phyloP scores from a whole-genome alignment of 1,140 invertebrate genomes.

The Drosophila navojoa region DNA sequence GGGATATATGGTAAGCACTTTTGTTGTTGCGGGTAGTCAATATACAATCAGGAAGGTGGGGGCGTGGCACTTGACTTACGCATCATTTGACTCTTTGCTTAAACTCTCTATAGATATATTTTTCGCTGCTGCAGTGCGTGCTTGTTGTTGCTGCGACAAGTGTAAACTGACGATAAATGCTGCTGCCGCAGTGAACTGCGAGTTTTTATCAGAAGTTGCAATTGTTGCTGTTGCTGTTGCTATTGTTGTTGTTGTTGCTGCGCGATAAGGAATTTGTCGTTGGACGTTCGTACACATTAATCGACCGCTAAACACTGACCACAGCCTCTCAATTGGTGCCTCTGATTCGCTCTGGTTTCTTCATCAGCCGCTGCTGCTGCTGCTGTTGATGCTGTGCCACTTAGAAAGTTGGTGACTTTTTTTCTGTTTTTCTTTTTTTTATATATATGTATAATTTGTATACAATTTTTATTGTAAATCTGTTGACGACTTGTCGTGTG shows the following conservation, averaged over 20 bases:
- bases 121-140: conserved; percentile 3
- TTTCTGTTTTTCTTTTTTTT: neutral
- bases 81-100: conserved; percentile 44
- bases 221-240: conserved; percentile 22
- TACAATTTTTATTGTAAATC: neutral
- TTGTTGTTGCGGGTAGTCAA: no score
- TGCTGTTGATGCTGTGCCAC: neutral
- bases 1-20: neutral
- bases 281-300: conserved; percentile 24
- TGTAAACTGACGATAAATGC: conserved; percentile 32
- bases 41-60: neutral
- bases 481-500: conserved; percentile 12
- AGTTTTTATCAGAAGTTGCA: conserved; percentile 53
- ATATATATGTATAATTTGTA: conserved; percentile 46
- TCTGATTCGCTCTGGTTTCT: conserved; percentile 4
- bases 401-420: conserved; percentile 55
- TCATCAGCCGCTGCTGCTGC: conserved; percentile 6
- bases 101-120: conserved; percentile 17
- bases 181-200: conserved; percentile 31
- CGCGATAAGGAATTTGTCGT: conserved; percentile 24
- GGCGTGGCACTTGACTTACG: conserved; percentile 48
- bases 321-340: conserved; percentile 9
- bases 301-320: conserved; percentile 40
- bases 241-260: conserved; percentile 23
- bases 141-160: conserved; percentile 18